Conservation (phyloP, 2,888 invertebrate species). For the Flabesymbios commensalis region DNA sequence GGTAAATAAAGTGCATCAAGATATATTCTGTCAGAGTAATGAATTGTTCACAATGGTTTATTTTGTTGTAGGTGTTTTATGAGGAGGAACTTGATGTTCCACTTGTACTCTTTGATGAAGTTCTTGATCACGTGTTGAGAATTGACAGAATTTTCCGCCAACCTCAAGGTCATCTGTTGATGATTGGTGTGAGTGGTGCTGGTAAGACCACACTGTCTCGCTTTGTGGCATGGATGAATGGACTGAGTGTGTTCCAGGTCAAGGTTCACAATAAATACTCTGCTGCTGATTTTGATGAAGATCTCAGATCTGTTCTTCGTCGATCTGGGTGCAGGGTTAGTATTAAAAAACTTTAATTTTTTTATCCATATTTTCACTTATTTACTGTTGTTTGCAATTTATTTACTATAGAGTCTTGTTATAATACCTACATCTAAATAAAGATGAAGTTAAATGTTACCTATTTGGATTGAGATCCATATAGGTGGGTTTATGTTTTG, state of each 20-base stretch:
- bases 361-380: neutral
- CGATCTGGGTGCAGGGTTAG: conserved; percentile 65
- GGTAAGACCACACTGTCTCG: conserved; percentile 98
- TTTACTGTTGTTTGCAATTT: no score
- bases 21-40: no score
- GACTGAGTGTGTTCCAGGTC: conserved; percentile 97
- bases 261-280: conserved; percentile 99
- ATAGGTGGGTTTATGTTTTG: no score
- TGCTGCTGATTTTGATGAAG: conserved; percentile 98
- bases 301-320: conserved; percentile 73
- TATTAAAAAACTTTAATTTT: neutral
- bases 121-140: conserved; percentile 94
- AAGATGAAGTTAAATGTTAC: no score
- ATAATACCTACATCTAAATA: no score
- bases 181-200: conserved; percentile 98
- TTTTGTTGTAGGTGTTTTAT: conserved; percentile 89
- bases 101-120: conserved; percentile 97
- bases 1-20: no score
- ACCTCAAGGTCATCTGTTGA: conserved; percentile 94
- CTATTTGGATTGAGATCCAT: no score
- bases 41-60: no score
- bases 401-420: no score
- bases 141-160: conserved; percentile 99
- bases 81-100: conserved; percentile 99
- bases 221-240: conserved; percentile 99